These are phyloP conservation scores for Coracias cyanogaster DNA, from an alignment of 2,797 vertebrate species.

Conservation along the genomic window DNA sequence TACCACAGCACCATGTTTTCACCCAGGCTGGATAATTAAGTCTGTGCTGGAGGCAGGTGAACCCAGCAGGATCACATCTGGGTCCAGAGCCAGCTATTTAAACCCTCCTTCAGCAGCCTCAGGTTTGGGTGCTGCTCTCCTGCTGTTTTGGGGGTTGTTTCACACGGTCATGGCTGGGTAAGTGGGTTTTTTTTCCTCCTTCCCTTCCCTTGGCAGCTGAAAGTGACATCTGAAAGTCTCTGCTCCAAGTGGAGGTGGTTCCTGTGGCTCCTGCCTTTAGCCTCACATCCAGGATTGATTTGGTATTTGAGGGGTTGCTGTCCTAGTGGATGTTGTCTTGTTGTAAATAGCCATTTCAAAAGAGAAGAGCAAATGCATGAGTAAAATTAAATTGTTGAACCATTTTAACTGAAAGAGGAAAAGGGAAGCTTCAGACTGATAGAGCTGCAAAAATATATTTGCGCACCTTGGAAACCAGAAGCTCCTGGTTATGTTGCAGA, in stretches of 20 bases:
- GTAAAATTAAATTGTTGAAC: neutral
- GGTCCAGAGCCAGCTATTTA: neutral
- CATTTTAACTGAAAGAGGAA: neutral
- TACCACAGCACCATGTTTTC: neutral
- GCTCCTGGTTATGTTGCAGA: neutral
- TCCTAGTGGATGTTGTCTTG: neutral
- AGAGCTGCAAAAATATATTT: neutral
- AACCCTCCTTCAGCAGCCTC: neutral
- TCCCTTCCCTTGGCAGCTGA: neutral
- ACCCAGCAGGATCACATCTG: neutral
- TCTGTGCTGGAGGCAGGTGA: neutral
- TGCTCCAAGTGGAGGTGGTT: neutral
- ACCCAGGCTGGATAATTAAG: neutral
- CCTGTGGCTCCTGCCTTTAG: neutral
- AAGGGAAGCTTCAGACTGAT: neutral
- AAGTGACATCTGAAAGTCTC: neutral
- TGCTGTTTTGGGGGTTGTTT: neutral
- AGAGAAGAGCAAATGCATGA: neutral
- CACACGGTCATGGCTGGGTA: accelerated
- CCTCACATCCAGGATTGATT: neutral
- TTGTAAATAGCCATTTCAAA: neutral
- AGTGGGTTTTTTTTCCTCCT: neutral
- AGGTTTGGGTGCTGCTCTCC: neutral
- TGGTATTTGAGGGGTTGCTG: neutral
- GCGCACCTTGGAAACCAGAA: neutral